Conservation (phyloP, 2,797 vertebrate species). For the Pogoniulus pusillus region DNA sequence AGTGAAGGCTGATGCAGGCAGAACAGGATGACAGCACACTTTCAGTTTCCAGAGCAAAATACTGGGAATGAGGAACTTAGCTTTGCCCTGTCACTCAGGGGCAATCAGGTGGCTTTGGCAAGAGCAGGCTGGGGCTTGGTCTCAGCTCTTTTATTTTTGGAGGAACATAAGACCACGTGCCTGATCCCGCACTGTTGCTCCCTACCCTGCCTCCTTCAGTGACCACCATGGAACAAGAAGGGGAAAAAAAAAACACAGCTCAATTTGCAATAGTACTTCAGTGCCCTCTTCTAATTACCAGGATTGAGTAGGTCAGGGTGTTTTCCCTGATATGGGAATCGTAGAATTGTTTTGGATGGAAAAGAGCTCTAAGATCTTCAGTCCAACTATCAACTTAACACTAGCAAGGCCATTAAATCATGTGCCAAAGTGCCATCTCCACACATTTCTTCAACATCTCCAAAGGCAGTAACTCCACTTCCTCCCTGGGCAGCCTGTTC, state of each 20-base stretch:
- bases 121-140: background rate
- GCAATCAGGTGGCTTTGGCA: accelerated
- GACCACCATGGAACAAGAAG: accelerated
- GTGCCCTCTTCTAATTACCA: background rate
- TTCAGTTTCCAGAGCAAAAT: background rate
- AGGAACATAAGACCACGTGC: background rate
- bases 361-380: no score
- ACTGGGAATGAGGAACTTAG: background rate
- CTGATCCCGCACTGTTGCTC: accelerated
- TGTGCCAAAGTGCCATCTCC: no score
- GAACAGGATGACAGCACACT: accelerated
- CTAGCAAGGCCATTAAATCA: no score
- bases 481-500: no score
- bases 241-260: background rate
- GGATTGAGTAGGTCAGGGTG: background rate
- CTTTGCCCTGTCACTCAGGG: background rate
- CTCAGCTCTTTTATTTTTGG: background rate
- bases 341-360: no score
- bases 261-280: background rate
- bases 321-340: background rate
- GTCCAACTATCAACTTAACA: no score
- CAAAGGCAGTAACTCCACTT: no score
- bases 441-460: no score
- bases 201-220: background rate
- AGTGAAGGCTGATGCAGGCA: accelerated